Conservation (phyloP, 2,797 vertebrate genomes). For the Nannoperca obscura region DNA sequence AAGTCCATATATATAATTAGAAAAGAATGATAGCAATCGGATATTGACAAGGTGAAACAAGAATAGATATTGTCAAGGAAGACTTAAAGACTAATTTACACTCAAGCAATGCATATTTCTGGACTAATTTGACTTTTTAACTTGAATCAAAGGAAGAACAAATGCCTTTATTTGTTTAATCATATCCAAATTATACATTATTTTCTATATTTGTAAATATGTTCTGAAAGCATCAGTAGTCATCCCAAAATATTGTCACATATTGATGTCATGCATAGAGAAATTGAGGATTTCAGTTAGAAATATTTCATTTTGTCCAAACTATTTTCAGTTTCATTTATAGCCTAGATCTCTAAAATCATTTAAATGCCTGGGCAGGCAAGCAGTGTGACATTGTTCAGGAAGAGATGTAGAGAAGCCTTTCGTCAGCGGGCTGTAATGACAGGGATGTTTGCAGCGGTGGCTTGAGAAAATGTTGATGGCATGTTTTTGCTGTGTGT, state of each 20-base stretch:
- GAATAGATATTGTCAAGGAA: background rate
- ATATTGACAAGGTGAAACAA: background rate
- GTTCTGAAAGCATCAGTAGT: background rate
- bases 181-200: background rate
- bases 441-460: background rate
- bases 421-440: slow-evolving; percentile 7
- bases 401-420: background rate
- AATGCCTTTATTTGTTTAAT: background rate
- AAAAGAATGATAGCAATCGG: background rate
- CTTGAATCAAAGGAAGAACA: background rate
- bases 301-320: background rate
- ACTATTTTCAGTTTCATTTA: background rate
- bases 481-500: slow-evolving; percentile 19
- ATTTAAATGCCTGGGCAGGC: background rate
- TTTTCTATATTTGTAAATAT: background rate
- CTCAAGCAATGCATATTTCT: background rate
- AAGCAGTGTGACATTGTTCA: slow-evolving; percentile 8
- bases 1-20: background rate
- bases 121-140: background rate
- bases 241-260: background rate
- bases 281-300: background rate
- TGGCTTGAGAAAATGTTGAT: slow-evolving; percentile 22
- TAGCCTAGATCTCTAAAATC: background rate
- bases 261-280: background rate
- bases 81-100: background rate